Percentiles rank a stretch among this genome's conserved stretches.
Conservation (phyloP, 2,113 vertebrate species). For the Rhynchomys soricoides region DNA sequence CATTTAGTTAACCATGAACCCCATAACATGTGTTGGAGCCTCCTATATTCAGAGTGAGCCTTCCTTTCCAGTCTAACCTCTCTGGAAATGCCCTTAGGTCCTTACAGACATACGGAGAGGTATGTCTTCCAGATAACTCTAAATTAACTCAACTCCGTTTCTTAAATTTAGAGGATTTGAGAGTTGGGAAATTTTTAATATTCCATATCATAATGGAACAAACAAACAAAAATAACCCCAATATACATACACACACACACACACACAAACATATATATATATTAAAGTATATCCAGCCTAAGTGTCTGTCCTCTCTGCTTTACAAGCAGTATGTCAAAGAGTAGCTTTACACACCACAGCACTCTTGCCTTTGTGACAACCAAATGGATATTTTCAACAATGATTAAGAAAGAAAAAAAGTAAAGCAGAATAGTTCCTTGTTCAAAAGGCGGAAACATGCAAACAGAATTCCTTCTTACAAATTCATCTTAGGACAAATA, state of each 20-base stretch:
- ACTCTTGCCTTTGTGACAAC: not conserved
- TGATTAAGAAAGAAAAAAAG: not conserved
- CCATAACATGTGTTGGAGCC: no score
- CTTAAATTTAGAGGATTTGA: not conserved
- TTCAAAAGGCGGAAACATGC: not conserved
- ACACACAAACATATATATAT: no score
- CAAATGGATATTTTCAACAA: not conserved
- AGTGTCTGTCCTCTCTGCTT: not conserved
- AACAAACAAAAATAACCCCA: not conserved
- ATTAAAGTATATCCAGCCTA: no score
- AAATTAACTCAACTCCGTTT: not conserved
- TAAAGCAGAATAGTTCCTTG: not conserved
- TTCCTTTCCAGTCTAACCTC: not conserved
- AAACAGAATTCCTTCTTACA: not conserved
- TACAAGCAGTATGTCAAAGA: not conserved
- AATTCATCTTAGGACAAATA: conserved; percentile 37
- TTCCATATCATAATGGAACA: not conserved
- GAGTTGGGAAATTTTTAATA: not conserved
- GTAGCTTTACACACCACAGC: not conserved
- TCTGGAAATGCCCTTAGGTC: not conserved
- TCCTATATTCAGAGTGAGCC: not conserved
- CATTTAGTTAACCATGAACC: not conserved
- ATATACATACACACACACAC: no score
- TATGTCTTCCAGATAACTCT: not conserved
- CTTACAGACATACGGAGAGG: not conserved